Evolutionary conservation across 2,113 vertebrate genomes (phyloP), one percentile per base, ranked within the genome.

Genomic region (Cardinalis cardinalis): DNA sequence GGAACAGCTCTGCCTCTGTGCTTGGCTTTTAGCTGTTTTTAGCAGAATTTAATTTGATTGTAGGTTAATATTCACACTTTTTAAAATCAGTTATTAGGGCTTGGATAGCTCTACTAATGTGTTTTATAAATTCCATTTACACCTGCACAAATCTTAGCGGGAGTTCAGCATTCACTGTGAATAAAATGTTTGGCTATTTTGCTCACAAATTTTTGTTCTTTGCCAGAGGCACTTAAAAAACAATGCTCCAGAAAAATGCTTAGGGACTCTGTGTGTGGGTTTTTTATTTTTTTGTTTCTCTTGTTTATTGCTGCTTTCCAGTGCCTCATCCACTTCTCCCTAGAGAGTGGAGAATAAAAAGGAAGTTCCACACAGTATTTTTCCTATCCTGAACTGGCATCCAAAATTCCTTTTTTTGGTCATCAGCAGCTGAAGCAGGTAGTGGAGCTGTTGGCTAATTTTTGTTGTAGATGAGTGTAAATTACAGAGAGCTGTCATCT

Each of bases 121-220:
- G 71, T 83, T 95, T 90, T 93, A 82, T 69, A 91, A 95, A 92
- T 82, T 87, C n/a, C 48, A 87, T 95, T 94, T 89, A 55, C 93
- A 92, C 88, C 80, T 94, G 60, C 94, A 69, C 83, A 93, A 95
- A 92, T 93, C 92, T 87, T 87, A 40, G 65, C 89, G 74, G 74
- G 94, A 91, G 58, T 81, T 89, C 21, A 41, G 63, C 11, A 2
- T 90, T 93, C 66, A 55, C 68, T 89, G 58, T 87, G 72, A 91
- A 65, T 55, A 58, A 94, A 82, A 65, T 55, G 2, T 61, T 95
- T 85, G 89, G n/a, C 64, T 73, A 66, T 21, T 49, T 89, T 70
- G 64, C 66, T 87, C 43, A 64, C 2, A 21, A 52, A 23, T 59
- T 75, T 78, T 72, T 63, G 9, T 61, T 43, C 55, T 82, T 89